A percentile compares a stretch with the other conserved stretches of the same genome.
phyloP scores from a whole-genome alignment of 1,140 invertebrate genomes.

The Plectrocnemia conspersa region DNA sequence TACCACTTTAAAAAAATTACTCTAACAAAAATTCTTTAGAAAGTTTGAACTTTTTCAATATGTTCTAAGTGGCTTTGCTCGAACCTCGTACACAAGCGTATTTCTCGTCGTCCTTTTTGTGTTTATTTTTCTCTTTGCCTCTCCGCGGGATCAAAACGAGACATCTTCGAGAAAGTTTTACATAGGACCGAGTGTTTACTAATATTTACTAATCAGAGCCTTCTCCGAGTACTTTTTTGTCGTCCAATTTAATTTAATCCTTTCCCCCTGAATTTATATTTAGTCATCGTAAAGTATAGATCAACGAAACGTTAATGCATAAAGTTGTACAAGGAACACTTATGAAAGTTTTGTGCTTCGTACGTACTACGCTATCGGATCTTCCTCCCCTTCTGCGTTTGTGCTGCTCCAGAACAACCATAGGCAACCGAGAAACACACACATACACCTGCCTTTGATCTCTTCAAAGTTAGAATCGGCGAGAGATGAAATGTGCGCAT shows the following conservation, averaged over 20 bases:
- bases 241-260: constrained; percentile 1
- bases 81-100: not conserved
- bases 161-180: no score
- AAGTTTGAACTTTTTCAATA: constrained; percentile 5
- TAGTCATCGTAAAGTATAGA: not conserved
- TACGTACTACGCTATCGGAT: not conserved
- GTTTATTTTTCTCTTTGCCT: constrained; percentile 7
- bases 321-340: constrained; percentile 6
- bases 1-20: not conserved
- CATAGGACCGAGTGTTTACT: no score
- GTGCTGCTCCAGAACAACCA: not conserved
- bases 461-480: not conserved
- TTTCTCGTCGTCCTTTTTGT: not conserved
- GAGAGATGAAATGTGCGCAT: no score
- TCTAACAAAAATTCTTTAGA: not conserved
- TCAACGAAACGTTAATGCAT: constrained; percentile 5
- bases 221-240: no score
- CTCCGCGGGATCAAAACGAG: no score
- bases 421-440: not conserved
- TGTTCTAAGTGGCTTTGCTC: constrained; percentile 4
- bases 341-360: constrained; percentile 4
- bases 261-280: no score
- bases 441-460: not conserved
- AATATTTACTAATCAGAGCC: no score
- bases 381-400: not conserved